Conservation (phyloP, 1,140 invertebrate genomes). For the Lordiphosa collinella region DNA sequence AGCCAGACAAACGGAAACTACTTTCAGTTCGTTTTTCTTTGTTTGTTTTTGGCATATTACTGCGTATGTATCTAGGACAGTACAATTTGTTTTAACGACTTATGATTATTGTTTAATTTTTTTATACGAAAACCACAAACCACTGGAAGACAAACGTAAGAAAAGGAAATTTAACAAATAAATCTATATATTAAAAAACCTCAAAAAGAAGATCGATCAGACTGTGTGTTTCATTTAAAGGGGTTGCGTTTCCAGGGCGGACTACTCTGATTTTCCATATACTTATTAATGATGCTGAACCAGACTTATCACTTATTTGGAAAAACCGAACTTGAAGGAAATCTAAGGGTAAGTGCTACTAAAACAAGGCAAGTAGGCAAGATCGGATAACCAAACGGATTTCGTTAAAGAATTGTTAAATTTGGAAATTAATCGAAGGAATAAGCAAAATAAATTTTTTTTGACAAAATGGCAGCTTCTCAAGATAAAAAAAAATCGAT, state of each 20-base stretch:
- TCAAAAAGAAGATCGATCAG: background rate
- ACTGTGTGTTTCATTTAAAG: constrained; percentile 4
- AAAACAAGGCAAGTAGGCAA: too few species aligned
- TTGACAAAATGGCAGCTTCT: too few species aligned
- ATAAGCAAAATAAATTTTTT: too few species aligned
- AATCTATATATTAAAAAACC: constrained; percentile 53
- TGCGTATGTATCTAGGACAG: constrained; percentile 63
- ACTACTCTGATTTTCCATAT: background rate
- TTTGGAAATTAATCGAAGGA: too few species aligned
- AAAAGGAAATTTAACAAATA: constrained; percentile 64
- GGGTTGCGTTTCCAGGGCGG: background rate
- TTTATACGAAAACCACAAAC: constrained; percentile 47
- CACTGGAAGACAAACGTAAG: constrained; percentile 56
- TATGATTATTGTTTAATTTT: constrained; percentile 64
- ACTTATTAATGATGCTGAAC: too few species aligned
- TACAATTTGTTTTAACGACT: constrained; percentile 67
- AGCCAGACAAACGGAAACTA: background rate
- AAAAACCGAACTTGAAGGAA: too few species aligned
- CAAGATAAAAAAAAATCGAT: too few species aligned
- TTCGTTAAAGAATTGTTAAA: too few species aligned
- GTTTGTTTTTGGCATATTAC: constrained; percentile 39
- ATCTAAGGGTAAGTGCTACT: too few species aligned
- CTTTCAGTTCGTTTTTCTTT: constrained; percentile 24
- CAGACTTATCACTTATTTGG: too few species aligned
- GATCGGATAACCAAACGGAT: too few species aligned